Conservation (phyloP, 2,113 vertebrate species). For the Salvelinus namaycush region DNA sequence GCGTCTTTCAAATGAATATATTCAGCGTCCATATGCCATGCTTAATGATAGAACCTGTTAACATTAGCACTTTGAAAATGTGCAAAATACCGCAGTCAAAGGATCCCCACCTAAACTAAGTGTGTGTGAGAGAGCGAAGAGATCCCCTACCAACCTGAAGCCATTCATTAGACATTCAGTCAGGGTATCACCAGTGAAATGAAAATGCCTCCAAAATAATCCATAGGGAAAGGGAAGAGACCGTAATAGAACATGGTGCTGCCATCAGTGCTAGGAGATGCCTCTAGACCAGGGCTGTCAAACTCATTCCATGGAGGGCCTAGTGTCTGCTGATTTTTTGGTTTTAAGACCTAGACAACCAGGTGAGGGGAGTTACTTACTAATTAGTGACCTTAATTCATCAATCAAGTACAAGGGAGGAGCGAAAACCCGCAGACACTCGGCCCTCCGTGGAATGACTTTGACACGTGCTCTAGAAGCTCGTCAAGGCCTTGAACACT, state of each 20-base stretch:
- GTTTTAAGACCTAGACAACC: too few relatives aligned
- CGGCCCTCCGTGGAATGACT: too few relatives aligned
- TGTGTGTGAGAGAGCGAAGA: neutral
- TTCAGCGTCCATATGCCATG: conserved; percentile 13
- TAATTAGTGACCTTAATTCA: too few relatives aligned
- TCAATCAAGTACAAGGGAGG: too few relatives aligned
- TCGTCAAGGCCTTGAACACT: neutral
- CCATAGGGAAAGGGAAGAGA: conserved; percentile 55
- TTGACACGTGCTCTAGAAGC: neutral
- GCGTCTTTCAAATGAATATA: conserved; percentile 19
- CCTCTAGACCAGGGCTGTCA: too few relatives aligned
- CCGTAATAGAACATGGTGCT: conserved; percentile 45
- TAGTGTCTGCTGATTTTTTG: too few relatives aligned
- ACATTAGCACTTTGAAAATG: conserved; percentile 24
- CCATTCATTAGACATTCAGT: conserved; percentile 52
- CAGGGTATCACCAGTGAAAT: conserved; percentile 34
- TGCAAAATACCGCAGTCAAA: neutral
- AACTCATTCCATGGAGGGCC: too few relatives aligned
- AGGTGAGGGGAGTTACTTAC: too few relatives aligned
- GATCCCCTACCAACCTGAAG: neutral
- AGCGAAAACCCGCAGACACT: too few relatives aligned
- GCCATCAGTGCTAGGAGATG: neutral
- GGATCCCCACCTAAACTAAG: neutral
- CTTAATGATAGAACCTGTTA: neutral
- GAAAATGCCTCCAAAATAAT: conserved; percentile 53